Evolutionary conservation across 2,888 invertebrate species (phyloP).

Genomic region (Eulithis prunata): DNA sequence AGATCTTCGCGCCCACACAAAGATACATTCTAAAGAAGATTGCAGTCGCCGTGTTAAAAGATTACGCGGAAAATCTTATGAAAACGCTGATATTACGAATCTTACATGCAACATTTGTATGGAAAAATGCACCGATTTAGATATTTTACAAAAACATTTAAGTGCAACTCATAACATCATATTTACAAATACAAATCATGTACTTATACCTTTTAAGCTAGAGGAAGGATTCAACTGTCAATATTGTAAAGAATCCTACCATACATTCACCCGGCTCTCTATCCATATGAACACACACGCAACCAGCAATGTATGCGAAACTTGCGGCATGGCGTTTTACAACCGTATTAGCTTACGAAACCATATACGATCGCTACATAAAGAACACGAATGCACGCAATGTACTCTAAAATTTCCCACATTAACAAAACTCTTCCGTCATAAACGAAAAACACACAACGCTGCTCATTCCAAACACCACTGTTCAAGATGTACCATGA

Average conservation of each 20-base stretch:
- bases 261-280: constrained; percentile 50
- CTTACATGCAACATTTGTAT: constrained; percentile 57
- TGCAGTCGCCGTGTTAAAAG: constrained; percentile 46
- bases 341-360: constrained; percentile 53
- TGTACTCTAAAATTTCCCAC: constrained; percentile 52
- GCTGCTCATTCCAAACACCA: constrained; percentile 34
- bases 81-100: constrained; percentile 59
- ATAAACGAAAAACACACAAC: constrained; percentile 42
- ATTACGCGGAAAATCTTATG: constrained; percentile 47
- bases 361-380: constrained; percentile 53
- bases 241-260: constrained; percentile 49
- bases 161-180: constrained; percentile 45
- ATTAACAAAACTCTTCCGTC: constrained; percentile 32
- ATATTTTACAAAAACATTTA: constrained; percentile 52
- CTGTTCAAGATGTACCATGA: constrained; percentile 48
- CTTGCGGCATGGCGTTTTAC: constrained; percentile 55
- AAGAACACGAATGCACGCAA: constrained; percentile 52
- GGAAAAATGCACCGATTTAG: constrained; percentile 42
- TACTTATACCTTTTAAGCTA: constrained; percentile 57
- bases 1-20: constrained; percentile 51
- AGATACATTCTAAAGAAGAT: constrained; percentile 45
- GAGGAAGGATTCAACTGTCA: constrained; percentile 50
- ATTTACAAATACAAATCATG: constrained; percentile 47
- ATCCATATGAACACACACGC: constrained; percentile 62
- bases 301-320: constrained; percentile 58